Base-by-base conservation (phyloP, 2,113 vertebrate genomes). In the Regulus satrapa region DNA sequence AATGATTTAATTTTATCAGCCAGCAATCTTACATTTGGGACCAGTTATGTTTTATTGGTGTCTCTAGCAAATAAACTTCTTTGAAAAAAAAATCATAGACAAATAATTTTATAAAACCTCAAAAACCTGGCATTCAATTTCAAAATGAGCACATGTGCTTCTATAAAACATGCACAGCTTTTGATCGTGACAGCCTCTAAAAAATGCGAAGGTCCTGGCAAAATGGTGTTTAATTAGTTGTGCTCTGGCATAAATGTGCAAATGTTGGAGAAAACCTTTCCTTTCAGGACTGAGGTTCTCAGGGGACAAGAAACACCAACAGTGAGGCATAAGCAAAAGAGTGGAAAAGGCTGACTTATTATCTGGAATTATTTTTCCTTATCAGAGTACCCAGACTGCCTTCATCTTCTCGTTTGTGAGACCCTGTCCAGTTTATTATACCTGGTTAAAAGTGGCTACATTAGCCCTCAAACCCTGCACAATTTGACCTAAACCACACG, bases 1-100 rank as follows among this genome's bases (percentile, higher is more conserved):
- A 85, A 17, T 48, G 55, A 93, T 96, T 93, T 85, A 74, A 90
- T 77, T 94, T 93, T 55, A 80, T 91, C 81, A 77, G 14, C 43
- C 32, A 58, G 71, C 59, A 91, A 66, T 82, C 84, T 85, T 58
- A 55, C 66, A 72, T 62, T 64, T 92, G 77, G 74, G 66, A 85
- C 25, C 55, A 55, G 62, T 74, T 79, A 12, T 38, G 12, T 89
- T 92, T 80, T 77, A 67, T 46, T 74, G 43, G 43, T 8, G 59
- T 76, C 45, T 49, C 34, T 20, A 88, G 71, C 24, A 89, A 80
- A 92, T 89, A 88, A 89, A 92, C 38, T 59, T 83, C 40, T 88
- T 68, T 43, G 24, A 80, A 58, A 36, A 93, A 93, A 76, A 85
- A 46, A 73, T 34, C 8, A 52, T 8, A 82, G 62, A 32, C 69